These are phyloP conservation scores for Rhopalosiphum padi DNA, from an alignment of 1,140 invertebrate genomes.

Conservation along the genomic window DNA sequence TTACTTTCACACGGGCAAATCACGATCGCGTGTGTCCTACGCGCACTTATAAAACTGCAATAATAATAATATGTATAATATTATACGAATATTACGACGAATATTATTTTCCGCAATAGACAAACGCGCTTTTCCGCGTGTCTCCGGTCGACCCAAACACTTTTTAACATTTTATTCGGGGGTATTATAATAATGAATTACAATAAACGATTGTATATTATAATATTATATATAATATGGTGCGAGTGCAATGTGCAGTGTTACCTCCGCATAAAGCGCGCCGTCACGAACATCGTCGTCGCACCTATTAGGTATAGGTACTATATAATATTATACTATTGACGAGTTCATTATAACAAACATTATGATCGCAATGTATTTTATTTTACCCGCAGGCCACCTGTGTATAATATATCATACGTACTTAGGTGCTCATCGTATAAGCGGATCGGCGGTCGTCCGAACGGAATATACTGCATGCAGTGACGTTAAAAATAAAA, in stretches of 20 bases:
- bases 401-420: neutral
- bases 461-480: neutral
- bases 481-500: neutral
- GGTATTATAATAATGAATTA: too few species aligned
- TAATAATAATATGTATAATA: too few species aligned
- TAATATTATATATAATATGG: neutral
- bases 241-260: neutral
- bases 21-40: neutral
- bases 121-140: neutral
- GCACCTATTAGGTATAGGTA: too few species aligned
- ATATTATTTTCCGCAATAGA: neutral
- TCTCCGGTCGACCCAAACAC: neutral
- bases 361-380: neutral
- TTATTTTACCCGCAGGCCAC: neutral
- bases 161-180: too few species aligned
- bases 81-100: neutral
- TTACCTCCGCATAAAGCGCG: neutral
- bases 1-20: slow-evolving; percentile 21
- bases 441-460: neutral
- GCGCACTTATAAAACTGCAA: neutral
- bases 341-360: neutral
- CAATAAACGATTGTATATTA: neutral
- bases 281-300: neutral
- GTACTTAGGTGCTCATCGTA: neutral
- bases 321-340: neutral